These are phyloP conservation scores for Imbricaverruca yamaguchii DNA, from an alignment of 2,888 invertebrate genomes.

Conservation along the genomic window DNA sequence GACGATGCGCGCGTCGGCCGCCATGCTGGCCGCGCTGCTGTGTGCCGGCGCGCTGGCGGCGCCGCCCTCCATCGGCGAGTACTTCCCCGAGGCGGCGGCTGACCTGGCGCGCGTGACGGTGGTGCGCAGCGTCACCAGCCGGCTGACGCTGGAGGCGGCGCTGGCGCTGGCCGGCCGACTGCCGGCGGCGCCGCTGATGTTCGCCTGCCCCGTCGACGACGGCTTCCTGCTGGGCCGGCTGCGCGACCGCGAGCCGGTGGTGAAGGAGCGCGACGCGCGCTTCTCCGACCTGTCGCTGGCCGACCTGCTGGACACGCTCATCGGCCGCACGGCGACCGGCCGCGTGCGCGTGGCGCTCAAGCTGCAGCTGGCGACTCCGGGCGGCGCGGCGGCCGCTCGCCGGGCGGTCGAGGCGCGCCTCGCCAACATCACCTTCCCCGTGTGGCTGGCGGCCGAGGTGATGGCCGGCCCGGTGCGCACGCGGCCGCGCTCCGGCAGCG, in stretches of 20 bases:
- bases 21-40: background rate
- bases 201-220: background rate
- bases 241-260: background rate
- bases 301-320: background rate
- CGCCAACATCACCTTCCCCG: background rate
- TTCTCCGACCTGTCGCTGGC: background rate
- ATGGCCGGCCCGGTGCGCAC: background rate
- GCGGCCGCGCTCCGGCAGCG: background rate
- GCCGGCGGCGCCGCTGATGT: background rate
- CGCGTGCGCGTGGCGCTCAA: background rate
- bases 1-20: no score
- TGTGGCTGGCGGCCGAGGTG: conserved; percentile 5
- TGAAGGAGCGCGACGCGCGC: background rate
- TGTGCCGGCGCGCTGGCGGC: background rate
- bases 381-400: background rate
- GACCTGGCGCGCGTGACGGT: background rate
- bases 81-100: background rate
- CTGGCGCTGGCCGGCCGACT: background rate
- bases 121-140: background rate
- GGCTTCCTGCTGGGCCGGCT: background rate
- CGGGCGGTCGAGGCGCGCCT: background rate
- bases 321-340: background rate
- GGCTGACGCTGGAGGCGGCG: background rate
- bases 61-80: background rate
- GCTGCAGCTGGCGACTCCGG: background rate